Percentiles rank a stretch among this genome's conserved stretches.
Conservation (phyloP, 2,113 vertebrate species). For the Actenoides hombroni region DNA sequence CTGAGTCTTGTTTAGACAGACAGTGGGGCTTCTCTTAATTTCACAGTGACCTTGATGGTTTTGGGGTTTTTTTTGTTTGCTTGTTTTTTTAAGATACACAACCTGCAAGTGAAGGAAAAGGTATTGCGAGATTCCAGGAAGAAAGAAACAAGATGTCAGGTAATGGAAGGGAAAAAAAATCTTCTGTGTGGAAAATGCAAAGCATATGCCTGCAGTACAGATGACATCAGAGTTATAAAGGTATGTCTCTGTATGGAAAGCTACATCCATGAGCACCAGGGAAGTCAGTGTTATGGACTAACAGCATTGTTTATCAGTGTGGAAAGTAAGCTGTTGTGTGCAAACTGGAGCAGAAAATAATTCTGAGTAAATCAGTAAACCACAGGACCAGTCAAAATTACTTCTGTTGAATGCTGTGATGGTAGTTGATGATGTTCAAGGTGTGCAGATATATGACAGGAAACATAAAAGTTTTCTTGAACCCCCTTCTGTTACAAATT, state of each 20-base stretch:
- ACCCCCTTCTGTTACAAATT: neutral
- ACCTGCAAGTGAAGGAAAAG: constrained; percentile 69
- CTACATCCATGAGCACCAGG: neutral
- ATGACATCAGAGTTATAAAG: constrained; percentile 72
- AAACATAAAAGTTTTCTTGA: neutral
- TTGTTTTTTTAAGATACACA: constrained; percentile 10
- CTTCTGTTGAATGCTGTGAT: neutral
- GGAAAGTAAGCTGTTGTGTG: neutral
- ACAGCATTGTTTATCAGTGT: neutral
- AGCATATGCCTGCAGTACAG: constrained; percentile 58
- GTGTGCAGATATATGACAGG: neutral
- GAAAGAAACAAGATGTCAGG: neutral
- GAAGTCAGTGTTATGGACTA: neutral
- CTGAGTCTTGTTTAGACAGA: neutral
- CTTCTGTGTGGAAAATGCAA: constrained; percentile 75
- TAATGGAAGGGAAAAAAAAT: constrained; percentile 30
- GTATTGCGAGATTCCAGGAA: constrained; percentile 50
- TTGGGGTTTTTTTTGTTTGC: neutral
- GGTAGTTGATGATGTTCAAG: neutral
- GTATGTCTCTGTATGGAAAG: constrained; percentile 29
- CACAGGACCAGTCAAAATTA: neutral
- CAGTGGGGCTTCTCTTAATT: neutral
- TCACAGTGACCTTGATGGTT: neutral
- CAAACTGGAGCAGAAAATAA: neutral
- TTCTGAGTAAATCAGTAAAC: neutral